Evolutionary conservation across 2,797 vertebrate species (phyloP), one percentile per base, ranked within the genome.

Genomic region (Paratrypauchen microcephalus): DNA sequence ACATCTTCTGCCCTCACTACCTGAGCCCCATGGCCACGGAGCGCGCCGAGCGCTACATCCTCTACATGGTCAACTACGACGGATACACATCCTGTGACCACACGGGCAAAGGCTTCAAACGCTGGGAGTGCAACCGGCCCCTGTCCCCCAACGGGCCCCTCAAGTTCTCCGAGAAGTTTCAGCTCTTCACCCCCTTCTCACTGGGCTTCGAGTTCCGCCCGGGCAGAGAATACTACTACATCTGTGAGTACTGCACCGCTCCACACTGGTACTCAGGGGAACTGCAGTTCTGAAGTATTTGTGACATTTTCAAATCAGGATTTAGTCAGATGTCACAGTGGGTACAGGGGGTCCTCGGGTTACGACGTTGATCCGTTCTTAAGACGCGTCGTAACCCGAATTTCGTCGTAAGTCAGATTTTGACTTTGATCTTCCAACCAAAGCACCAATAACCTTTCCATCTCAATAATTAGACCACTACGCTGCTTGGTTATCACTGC

Each of bases 21-120:
- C 78, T 91, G 63, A 94, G 95, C 69, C 93, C 95, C 0, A 94
- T 97, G 19, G 94, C 96, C 0, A 96, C 97, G 73, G 96, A 97
- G 48, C 95, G 93, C 77, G 94, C 95, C 0, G 97, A 99, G 84
- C 96, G 95, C 45, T 99, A 99, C 36, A 82, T 99, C 87, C 96
- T 99, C 75, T 99, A 96, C 94, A 99, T 99, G 97, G 97, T 99
- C 83, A 99, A 99, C 94, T 98, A 97, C 48, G 97, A 99, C 11
- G 97, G 97, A 90, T 99, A 99, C 93, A 98, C 94, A 83, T 95
- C 97, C 78, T 99, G 97, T 0, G 97, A 99, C 89, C 96, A 98
- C 82, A 98, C 96, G 9, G 94, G 96, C 74, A 98, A 98, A 85
- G 97, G 97, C 61, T 99, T 99, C 93, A 99, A 99, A 81, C 95